Conservation (phyloP, 2,113 vertebrate species). For the Cyprinodon brontotheroides region DNA sequence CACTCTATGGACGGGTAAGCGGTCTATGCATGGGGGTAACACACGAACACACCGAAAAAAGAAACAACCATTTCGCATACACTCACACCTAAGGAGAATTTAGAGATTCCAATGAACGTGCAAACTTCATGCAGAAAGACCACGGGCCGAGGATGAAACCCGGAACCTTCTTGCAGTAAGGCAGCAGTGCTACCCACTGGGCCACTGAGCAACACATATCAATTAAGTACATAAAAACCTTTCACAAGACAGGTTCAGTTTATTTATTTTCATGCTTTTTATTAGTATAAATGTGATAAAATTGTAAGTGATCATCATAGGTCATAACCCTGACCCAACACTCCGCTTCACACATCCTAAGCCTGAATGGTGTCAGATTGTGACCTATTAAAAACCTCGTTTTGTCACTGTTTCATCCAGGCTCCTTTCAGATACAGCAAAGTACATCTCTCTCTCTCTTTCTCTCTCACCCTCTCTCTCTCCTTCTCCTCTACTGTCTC, state of each 20-base stretch:
- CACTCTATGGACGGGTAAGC: no score
- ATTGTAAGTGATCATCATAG: conserved; percentile 4
- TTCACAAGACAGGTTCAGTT: background rate
- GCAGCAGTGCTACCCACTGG: no score
- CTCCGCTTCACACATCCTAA: conserved; percentile 17
- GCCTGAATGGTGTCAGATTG: conserved; percentile 25
- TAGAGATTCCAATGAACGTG: no score
- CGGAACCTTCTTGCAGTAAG: no score
- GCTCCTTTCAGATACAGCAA: conserved; percentile 52
- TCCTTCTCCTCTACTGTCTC: conserved; percentile 61
- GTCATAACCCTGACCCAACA: conserved; percentile 6
- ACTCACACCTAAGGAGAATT: no score
- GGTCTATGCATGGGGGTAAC: no score
- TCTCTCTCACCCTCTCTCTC: conserved; percentile 59
- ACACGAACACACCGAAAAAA: no score
- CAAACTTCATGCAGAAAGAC: no score
- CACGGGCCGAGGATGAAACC: no score
- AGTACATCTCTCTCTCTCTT: conserved; percentile 54
- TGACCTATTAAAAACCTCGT: conserved; percentile 34
- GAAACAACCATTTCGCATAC: no score
- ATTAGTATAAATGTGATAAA: background rate
- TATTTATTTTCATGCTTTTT: background rate
- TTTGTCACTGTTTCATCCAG: conserved; percentile 30
- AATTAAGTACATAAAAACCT: background rate
- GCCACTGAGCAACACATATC: background rate